A percentile compares a stretch with the other conserved stretches of the same genome.
These are phyloP conservation scores for Chymomyza procnemis DNA, from an alignment of 2,888 invertebrate genomes.

Conservation along the genomic window DNA sequence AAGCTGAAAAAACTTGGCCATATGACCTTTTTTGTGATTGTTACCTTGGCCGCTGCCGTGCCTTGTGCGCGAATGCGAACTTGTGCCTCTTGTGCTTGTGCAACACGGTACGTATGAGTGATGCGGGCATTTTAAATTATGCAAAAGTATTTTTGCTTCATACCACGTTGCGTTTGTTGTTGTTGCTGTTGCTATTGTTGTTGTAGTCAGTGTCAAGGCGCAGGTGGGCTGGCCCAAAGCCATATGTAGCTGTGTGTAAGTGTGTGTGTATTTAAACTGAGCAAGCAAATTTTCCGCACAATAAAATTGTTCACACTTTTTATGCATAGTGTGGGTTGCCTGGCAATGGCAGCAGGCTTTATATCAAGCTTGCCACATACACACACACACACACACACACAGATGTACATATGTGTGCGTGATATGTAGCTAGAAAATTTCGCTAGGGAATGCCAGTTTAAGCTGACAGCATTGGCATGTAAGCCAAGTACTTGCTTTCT, in stretches of 20 bases:
- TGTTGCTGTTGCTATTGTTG: not conserved
- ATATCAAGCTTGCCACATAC: not conserved
- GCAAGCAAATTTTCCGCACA: conserved; percentile 62
- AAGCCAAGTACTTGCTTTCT: not conserved
- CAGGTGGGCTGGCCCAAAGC: not conserved
- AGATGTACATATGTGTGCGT: not conserved
- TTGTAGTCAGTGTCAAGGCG: conserved; percentile 9
- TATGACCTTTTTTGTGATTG: conserved; percentile 24
- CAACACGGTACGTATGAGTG: conserved; percentile 31
- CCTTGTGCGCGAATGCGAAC: not conserved
- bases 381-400: not conserved
- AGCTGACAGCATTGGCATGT: conserved; percentile 3
- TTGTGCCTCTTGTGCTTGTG: conserved; percentile 17
- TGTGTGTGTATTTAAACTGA: conserved; percentile 17
- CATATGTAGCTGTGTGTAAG: not conserved
- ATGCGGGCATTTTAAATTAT: conserved; percentile 46
- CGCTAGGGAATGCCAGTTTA: conserved; percentile 2
- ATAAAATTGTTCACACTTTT: conserved; percentile 65
- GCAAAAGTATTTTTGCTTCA: conserved; percentile 40
- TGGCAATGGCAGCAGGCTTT: not conserved
- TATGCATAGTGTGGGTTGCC: conserved; percentile 21
- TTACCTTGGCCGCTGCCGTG: conserved; percentile 21
- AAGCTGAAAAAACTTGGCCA: conserved; percentile 11
- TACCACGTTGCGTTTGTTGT: not conserved
- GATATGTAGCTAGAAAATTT: not conserved